These are phyloP conservation scores for Busseola fusca DNA, from an alignment of 2,888 invertebrate genomes.

Conservation along the genomic window DNA sequence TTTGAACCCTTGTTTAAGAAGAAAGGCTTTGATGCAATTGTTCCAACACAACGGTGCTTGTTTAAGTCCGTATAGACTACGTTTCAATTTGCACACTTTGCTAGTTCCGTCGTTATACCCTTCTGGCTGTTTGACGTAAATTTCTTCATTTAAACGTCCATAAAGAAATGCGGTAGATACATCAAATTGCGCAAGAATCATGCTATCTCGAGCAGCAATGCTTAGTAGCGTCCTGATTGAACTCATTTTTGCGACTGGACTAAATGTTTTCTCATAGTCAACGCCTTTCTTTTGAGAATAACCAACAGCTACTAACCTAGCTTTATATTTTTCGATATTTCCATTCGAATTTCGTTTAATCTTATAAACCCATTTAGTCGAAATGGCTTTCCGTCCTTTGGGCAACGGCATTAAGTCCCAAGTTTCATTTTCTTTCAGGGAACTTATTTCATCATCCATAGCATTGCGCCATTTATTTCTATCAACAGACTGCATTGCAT, in stretches of 20 bases:
- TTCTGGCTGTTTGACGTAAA: not conserved
- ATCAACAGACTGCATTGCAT: not conserved
- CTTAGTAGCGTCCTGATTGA: not conserved
- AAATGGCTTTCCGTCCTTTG: too few species aligned
- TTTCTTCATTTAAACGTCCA: not conserved
- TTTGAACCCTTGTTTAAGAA: not conserved
- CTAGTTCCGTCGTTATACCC: not conserved
- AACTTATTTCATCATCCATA: not conserved
- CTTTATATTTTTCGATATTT: not conserved
- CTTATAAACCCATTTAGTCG: too few species aligned
- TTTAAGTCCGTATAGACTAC: not conserved
- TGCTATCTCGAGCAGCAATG: not conserved
- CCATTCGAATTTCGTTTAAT: too few species aligned
- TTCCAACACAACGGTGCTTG: not conserved
- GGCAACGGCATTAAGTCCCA: not conserved
- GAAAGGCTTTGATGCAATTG: not conserved
- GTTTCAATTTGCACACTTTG: slow-evolving; percentile 1
- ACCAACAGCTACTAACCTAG: too few species aligned
- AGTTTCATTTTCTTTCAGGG: not conserved
- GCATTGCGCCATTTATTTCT: not conserved
- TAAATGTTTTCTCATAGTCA: not conserved
- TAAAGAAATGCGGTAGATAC: slow-evolving; percentile 1
- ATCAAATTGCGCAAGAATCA: not conserved
- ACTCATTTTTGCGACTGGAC: not conserved
- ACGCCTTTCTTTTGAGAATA: too few species aligned